phyloP scores from a whole-genome alignment of 2,888 invertebrate genomes.

The Torymus aiolomorphi region DNA sequence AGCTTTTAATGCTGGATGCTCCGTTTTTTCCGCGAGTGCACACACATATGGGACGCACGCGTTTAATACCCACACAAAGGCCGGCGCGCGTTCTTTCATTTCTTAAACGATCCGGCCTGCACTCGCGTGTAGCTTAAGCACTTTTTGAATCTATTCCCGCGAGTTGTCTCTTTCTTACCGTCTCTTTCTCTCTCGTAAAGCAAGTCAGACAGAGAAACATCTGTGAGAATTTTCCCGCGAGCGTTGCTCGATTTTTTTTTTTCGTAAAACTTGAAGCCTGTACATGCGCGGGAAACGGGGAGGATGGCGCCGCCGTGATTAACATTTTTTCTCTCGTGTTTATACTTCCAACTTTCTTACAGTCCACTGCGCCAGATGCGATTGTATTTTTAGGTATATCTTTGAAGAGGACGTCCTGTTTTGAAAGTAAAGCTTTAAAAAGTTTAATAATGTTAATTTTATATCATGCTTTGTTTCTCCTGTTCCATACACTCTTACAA shows the following conservation, averaged over 20 bases:
- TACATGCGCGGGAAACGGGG: neutral
- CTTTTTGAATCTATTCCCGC: slow-evolving; percentile 43
- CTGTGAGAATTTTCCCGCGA: slow-evolving; percentile 36
- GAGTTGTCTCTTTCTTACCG: slow-evolving; percentile 3
- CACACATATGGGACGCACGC: slow-evolving; percentile 16
- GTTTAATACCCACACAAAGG: slow-evolving; percentile 33
- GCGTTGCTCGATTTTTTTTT: neutral
- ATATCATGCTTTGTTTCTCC: no score
- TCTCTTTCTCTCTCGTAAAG: neutral
- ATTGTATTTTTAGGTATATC: slow-evolving; percentile 7
- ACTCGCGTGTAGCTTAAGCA: slow-evolving; percentile 35
- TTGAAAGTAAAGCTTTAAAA: no score
- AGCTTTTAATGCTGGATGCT: slow-evolving; percentile 44
- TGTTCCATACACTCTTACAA: no score
- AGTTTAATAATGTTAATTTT: no score
- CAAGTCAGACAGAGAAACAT: slow-evolving; percentile 24
- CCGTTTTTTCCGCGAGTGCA: slow-evolving; percentile 25
- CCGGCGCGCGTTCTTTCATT: slow-evolving; percentile 21
- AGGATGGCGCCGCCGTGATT: slow-evolving; percentile 1
- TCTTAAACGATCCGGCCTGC: slow-evolving; percentile 40
- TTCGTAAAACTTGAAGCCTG: neutral
- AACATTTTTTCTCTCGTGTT: neutral
- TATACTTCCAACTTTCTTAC: slow-evolving; percentile 1
- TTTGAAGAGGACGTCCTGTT: neutral
- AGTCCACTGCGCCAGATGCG: neutral